A percentile compares a stretch with the other conserved stretches of the same genome.
These are phyloP conservation scores for Acleris emargana DNA, from an alignment of 2,888 invertebrate genomes.

Conservation along the genomic window DNA sequence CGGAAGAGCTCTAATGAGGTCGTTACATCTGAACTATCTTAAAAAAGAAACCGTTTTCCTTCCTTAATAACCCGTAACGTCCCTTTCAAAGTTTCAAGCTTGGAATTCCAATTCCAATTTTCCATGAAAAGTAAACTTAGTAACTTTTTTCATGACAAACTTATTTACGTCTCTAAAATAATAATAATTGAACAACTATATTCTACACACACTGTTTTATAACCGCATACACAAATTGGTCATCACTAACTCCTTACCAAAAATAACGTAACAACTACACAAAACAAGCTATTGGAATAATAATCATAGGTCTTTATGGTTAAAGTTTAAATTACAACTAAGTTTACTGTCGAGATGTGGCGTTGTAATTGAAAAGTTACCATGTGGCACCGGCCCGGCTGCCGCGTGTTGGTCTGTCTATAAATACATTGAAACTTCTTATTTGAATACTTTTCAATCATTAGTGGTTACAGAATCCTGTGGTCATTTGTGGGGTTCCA, in stretches of 20 bases:
- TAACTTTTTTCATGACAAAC: neutral
- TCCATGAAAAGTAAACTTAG: neutral
- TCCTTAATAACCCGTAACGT: conserved; percentile 3
- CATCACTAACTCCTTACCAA: too few relatives aligned
- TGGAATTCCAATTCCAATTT: neutral
- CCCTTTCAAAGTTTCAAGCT: neutral
- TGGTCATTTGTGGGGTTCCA: conserved; percentile 9
- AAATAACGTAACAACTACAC: too few relatives aligned
- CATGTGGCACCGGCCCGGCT: conserved; percentile 27
- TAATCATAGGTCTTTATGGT: too few relatives aligned
- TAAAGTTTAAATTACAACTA: too few relatives aligned
- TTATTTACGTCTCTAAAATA: neutral
- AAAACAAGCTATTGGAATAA: too few relatives aligned
- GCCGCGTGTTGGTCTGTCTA: conserved; percentile 31
- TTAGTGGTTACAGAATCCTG: conserved; percentile 21
- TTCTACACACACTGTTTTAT: too few relatives aligned
- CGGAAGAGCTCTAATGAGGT: neutral
- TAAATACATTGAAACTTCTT: conserved; percentile 27
- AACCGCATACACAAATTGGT: too few relatives aligned
- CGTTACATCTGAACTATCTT: neutral
- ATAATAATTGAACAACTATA: neutral
- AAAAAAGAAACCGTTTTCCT: conserved; percentile 4
- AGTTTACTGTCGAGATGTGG: neutral
- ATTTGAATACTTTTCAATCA: conserved; percentile 29
- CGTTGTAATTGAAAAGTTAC: neutral